Conservation (phyloP, 2,888 invertebrate species). For the Drosophila meridionalis region DNA sequence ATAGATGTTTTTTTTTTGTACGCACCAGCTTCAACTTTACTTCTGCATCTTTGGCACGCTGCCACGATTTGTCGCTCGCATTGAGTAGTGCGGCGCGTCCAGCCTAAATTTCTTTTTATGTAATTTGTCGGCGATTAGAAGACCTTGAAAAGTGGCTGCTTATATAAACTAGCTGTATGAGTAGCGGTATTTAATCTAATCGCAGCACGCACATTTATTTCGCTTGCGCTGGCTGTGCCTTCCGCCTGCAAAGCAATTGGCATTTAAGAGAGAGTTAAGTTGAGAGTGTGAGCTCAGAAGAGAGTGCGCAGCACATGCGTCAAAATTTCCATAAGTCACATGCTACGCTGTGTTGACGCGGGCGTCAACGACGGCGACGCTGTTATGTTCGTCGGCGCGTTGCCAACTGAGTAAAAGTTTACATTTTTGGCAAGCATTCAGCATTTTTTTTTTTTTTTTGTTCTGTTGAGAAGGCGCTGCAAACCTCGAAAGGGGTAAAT, state of each 20-base stretch:
- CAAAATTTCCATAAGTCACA: conserved; percentile 68
- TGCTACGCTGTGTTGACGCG: conserved; percentile 60
- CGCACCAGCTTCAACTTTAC: conserved; percentile 22
- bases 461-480: conserved; percentile 25
- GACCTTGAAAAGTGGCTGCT: conserved; percentile 65
- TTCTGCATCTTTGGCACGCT: conserved; percentile 40
- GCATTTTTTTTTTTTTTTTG: conserved; percentile 7
- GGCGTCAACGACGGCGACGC: conserved; percentile 36
- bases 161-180: conserved; percentile 63
- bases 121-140: conserved; percentile 62
- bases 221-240: conserved; percentile 36
- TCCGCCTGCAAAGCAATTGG: conserved; percentile 17
- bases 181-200: conserved; percentile 67
- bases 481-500: conserved; percentile 80
- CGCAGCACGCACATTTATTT: conserved; percentile 62
- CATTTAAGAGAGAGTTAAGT: conserved; percentile 4
- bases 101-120: conserved; percentile 53
- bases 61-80: conserved; percentile 27
- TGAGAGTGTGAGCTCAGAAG: not conserved
- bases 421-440: conserved; percentile 59
- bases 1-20: conserved; percentile 13
- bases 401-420: conserved; percentile 63
- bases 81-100: conserved; percentile 6
- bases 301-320: conserved; percentile 48
- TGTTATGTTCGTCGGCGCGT: conserved; percentile 38